Base-by-base conservation (phyloP, 2,888 invertebrate species). In the Eilema depressum region DNA sequence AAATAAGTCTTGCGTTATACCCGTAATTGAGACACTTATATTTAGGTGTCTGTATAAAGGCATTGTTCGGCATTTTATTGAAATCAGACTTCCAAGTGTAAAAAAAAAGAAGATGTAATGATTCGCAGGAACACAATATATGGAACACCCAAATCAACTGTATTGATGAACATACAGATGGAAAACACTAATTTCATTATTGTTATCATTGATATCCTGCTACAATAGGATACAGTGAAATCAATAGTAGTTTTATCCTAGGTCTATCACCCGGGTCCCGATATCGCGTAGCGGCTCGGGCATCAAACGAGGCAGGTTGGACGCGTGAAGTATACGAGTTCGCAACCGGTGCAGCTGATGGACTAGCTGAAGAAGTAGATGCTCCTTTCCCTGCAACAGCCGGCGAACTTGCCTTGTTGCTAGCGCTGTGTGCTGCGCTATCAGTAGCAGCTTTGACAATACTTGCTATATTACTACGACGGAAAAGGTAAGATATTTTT, bases 231-330 rank as follows among this genome's bases (percentile, higher is more conserved):
- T 12, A 23, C 11, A 57, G 25, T 12, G 12, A 25, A 3, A 11
- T 56, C 23, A 56, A 25, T 25, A 26, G 37, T 10, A 12, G 17
- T 63, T 37, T 12, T 47, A 63, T n/a, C 25, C 14, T 76, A 93
- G 95, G 95, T 65, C 90, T 96, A 76, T 88, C 92, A 20, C 96
- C 96, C 17, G 96, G 96, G 1, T 96, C 96, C 63, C 95, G 96
- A 87, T 96, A 96, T 86, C 96, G 96, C 67, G 92, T 96, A 41
- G 96, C 96, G 62, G 96, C 96, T 60, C 95, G 96, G 0, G 96
- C 96, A 33, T 95, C 95, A 11, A 96, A 96, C 85, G 96, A 96
- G 84, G 96, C 96, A 10, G 96, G 96, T 0, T 96, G 95, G 92
- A 96, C 96, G 64, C 93, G 96, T 0, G 96, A 96, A 76, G 95